Percentiles rank a stretch among this genome's conserved stretches.
Evolutionary conservation across 2,888 invertebrate species (phyloP).

Genomic region (Diplazon laetatorius): DNA sequence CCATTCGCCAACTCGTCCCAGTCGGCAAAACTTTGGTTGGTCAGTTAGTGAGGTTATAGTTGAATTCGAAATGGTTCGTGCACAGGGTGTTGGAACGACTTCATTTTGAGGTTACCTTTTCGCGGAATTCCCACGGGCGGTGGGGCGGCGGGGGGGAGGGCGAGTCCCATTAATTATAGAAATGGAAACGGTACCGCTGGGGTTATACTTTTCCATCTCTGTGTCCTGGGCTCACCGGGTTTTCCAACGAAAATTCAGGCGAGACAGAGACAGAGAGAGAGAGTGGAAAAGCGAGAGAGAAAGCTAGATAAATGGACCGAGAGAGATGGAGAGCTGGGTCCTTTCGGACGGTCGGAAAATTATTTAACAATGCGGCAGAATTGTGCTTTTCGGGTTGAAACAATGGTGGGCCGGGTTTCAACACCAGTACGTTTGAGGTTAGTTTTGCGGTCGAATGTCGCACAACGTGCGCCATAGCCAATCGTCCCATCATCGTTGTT

Average conservation of each 20-base stretch:
- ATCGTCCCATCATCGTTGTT: constrained; percentile 11
- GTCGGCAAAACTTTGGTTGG: constrained; percentile 31
- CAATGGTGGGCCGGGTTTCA: neutral
- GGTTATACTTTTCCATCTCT: constrained; percentile 35
- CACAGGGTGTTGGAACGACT: constrained; percentile 26
- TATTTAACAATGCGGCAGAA: constrained; percentile 51
- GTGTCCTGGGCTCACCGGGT: neutral
- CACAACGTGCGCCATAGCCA: neutral
- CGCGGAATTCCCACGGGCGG: constrained; percentile 47
- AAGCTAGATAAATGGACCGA: too few relatives aligned
- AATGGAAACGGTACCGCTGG: constrained; percentile 42
- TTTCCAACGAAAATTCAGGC: constrained; percentile 42
- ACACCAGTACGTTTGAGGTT: constrained; percentile 52
- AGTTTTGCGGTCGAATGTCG: constrained; percentile 54
- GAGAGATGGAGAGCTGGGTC: constrained; percentile 11
- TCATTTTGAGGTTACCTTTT: constrained; percentile 41
- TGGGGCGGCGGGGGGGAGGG: too few relatives aligned
- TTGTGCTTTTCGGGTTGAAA: constrained; percentile 20
- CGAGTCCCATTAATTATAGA: constrained; percentile 61
- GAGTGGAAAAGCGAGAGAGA: neutral
- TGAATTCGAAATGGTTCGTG: neutral
- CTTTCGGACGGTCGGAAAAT: constrained; percentile 52
- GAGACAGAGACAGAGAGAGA: neutral
- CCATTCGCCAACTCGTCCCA: neutral
- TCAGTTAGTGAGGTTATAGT: constrained; percentile 26